These are phyloP conservation scores for Nilaparvata lugens DNA, from an alignment of 1,140 invertebrate genomes.

Conservation along the genomic window DNA sequence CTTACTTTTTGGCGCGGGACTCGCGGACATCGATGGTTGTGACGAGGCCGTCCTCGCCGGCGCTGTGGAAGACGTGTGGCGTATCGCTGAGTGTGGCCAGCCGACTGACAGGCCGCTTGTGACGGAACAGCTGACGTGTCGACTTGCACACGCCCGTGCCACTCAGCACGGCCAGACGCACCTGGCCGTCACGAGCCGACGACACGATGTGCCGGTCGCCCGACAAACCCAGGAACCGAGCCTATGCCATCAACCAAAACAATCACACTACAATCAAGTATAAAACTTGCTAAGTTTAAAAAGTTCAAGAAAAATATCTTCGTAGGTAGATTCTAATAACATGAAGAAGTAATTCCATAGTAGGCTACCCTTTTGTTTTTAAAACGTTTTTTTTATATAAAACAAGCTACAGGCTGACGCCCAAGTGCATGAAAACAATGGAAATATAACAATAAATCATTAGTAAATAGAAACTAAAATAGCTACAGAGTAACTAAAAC, in stretches of 20 bases:
- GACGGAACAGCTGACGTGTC: constrained; percentile 54
- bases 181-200: constrained; percentile 81
- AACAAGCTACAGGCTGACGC: no score
- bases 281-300: no score
- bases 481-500: no score
- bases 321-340: no score
- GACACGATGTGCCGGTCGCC: constrained; percentile 77
- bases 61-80: constrained; percentile 71
- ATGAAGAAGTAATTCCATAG: no score
- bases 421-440: no score
- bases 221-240: constrained; percentile 55
- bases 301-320: no score
- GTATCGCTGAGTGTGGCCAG: constrained; percentile 60
- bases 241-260: constrained; percentile 44
- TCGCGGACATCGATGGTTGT: constrained; percentile 72
- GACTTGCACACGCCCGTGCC: constrained; percentile 40
- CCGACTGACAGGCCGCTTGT: constrained; percentile 68
- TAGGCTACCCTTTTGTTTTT: no score
- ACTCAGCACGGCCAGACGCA: constrained; percentile 47
- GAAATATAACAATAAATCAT: no score
- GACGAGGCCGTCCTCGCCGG: constrained; percentile 79
- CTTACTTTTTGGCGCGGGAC: constrained; percentile 53
- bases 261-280: background rate
- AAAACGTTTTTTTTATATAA: no score
- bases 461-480: no score